These are phyloP conservation scores for Cathartes aura DNA, from an alignment of 2,113 vertebrate species.

Conservation along the genomic window DNA sequence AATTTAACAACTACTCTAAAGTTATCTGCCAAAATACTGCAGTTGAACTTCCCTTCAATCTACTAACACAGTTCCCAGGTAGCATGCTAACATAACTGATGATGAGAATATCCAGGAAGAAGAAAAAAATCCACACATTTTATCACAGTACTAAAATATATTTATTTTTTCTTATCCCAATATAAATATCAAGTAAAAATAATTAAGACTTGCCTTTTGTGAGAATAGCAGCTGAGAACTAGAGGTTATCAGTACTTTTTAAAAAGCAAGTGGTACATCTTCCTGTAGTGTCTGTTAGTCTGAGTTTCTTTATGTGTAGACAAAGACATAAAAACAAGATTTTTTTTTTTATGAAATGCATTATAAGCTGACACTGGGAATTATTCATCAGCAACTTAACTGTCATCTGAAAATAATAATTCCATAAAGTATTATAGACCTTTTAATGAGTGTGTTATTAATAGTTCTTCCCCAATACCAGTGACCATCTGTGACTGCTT, in stretches of 20 bases:
- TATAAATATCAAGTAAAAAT: neutral
- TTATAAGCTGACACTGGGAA: neutral
- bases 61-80: neutral
- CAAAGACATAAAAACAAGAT: neutral
- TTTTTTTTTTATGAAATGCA: neutral
- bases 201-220: neutral
- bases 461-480: neutral
- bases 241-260: neutral
- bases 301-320: neutral
- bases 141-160: neutral
- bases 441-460: slow-evolving; percentile 26
- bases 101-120: neutral
- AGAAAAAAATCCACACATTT: neutral
- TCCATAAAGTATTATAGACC: neutral
- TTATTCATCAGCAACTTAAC: neutral
- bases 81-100: neutral
- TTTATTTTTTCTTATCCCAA: neutral
- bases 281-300: neutral
- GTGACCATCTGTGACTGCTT: slow-evolving; percentile 30
- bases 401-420: neutral
- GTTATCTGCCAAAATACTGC: neutral
- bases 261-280: neutral
- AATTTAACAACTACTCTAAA: neutral
- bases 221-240: neutral
- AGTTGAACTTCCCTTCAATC: neutral